phyloP scores from a whole-genome alignment of 1,140 invertebrate genomes.

The Polyergus mexicanus region DNA sequence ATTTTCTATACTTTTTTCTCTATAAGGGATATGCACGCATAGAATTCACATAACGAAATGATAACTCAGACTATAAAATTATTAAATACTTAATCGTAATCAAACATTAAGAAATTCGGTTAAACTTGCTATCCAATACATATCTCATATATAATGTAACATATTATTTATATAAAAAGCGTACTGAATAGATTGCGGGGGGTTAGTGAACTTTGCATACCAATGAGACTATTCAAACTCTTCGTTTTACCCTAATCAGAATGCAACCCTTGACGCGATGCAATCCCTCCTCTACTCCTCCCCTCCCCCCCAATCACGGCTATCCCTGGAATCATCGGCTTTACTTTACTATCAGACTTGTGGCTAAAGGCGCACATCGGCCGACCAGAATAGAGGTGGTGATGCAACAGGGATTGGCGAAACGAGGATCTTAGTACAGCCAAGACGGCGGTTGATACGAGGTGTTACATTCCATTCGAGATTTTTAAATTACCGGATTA shows the following conservation, averaged over 20 bases:
- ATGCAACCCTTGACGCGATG: slow-evolving; percentile 54
- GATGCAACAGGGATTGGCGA: slow-evolving; percentile 44
- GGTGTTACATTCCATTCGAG: slow-evolving; percentile 75
- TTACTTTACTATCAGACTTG: slow-evolving; percentile 43
- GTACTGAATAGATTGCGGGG: slow-evolving; percentile 25
- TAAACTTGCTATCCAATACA: neutral
- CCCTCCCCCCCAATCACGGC: neutral
- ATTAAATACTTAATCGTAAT: neutral
- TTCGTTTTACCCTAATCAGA: slow-evolving; percentile 55
- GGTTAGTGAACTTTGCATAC: slow-evolving; percentile 27
- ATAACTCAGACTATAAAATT: neutral
- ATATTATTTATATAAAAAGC: slow-evolving; percentile 62
- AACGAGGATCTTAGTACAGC: slow-evolving; percentile 39
- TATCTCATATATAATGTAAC: slow-evolving; percentile 16
- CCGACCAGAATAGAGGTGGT: neutral
- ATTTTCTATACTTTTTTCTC: neutral
- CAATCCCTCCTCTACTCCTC: neutral
- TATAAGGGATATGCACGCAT: too few relatives aligned
- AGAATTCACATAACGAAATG: neutral
- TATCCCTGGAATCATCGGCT: slow-evolving; percentile 17
- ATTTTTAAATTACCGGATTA: slow-evolving; percentile 83
- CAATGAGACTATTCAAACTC: slow-evolving; percentile 45
- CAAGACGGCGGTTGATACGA: slow-evolving; percentile 49
- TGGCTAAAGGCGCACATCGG: slow-evolving; percentile 36
- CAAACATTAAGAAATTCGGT: neutral